These are phyloP conservation scores for Ectropis grisescens DNA, from an alignment of 1,140 invertebrate species.

Conservation along the genomic window DNA sequence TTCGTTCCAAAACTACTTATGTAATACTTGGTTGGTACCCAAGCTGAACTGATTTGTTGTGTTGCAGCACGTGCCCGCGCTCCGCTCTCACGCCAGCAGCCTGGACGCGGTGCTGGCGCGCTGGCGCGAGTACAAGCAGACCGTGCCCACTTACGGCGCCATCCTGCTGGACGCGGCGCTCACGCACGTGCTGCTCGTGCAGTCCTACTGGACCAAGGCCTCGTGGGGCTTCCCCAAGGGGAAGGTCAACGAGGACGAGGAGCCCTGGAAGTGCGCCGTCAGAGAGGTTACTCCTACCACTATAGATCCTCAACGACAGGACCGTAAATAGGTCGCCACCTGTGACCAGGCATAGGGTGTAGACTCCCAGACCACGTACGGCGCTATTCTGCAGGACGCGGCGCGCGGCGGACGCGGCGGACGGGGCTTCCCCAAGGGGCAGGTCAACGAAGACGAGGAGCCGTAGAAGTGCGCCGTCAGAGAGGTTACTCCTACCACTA, in stretches of 20 bases:
- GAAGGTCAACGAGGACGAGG: constrained; percentile 96
- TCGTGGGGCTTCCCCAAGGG: constrained; percentile 99
- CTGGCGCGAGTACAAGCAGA: constrained; percentile 94
- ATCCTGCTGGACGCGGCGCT: constrained; percentile 91
- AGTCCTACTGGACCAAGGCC: constrained; percentile 93
- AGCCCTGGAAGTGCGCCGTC: constrained; percentile 90
- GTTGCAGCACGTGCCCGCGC: constrained; percentile 86
- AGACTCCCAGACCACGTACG: constrained; percentile 96
- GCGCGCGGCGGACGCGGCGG: constrained; percentile 85
- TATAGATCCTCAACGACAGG: too few species aligned
- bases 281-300: too few species aligned
- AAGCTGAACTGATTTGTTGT: too few species aligned
- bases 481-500: too few species aligned
- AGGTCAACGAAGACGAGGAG: constrained; percentile 95
- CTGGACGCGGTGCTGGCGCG: constrained; percentile 88
- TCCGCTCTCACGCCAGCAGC: constrained; percentile 80
- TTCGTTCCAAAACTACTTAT: too few species aligned
- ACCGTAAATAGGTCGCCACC: too few species aligned
- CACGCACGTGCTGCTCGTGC: constrained; percentile 89
- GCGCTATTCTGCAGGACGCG: constrained; percentile 94
- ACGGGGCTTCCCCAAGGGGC: constrained; percentile 99
- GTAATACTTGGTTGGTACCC: too few species aligned
- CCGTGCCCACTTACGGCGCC: constrained; percentile 96
- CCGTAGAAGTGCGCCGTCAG: constrained; percentile 92
- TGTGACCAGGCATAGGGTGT: too few species aligned